Evolutionary conservation across 1,140 invertebrate genomes (phyloP), one percentile per base, ranked within the genome.

Genomic region (Magallana ariakensis): DNA sequence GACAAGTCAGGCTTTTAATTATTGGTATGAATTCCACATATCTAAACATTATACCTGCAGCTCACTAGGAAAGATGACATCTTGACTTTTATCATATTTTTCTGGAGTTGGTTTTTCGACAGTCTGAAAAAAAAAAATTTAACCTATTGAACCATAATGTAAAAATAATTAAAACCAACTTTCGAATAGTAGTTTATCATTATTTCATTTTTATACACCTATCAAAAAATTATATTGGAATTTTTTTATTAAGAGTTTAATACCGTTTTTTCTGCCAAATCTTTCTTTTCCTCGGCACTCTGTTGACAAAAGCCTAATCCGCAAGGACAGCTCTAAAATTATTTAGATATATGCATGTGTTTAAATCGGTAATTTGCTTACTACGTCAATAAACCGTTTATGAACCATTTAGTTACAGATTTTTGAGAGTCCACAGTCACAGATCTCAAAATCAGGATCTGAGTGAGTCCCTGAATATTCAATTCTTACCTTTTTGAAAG

Each of bases 41-140:
- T 46, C 9, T 46, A 4, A 46, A 58, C 26, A 87, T 85, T 93
- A n/a, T 91, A 98, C 95, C 94, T 97, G 96, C 66, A 99, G 94
- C 94, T 98, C 97, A 3, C 98, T 97, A 53, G 98, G 98, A 95
- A 99, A 99, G 90, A 99, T 99, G 0, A 97, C 96, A 95, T 99
- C 98, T 94, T 99, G 98, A 11, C 96, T 96, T 15, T 96, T 95
- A 95, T 98, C 97, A 88, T 97, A 97, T 0, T 86, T 87, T 16
- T 62, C 80, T 4, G 62, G 7, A 1, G 33, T 62, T 10, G 57
- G 11, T 10, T 80, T 84, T 26, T 84, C 82, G 11, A 19, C 58
- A 58, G 57, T 22, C 82, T 84, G 22, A 0, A 83, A 75, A 85
- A 26, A 80, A 22, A 62, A 58, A 62, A 5, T 15, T n/a, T 0